A percentile compares a stretch with the other conserved stretches of the same genome.
Conservation (phyloP, 2,888 invertebrate species). For the Caenorhabditis wallacei region DNA sequence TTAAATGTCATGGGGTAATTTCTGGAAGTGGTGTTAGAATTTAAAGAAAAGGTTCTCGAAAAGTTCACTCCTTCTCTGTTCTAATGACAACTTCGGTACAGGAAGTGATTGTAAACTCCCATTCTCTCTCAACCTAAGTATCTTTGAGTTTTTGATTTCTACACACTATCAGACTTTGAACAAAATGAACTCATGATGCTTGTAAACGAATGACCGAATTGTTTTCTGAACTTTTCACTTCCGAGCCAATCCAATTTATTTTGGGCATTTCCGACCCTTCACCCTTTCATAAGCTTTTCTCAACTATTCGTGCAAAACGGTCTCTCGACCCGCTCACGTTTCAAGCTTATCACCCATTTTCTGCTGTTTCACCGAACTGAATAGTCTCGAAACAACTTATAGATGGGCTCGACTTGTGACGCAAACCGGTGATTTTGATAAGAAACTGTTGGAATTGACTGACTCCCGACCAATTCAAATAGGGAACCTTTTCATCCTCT, state of each 20-base stretch:
- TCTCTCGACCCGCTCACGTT: constrained; percentile 58
- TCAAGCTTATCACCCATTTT: constrained; percentile 39
- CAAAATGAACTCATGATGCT: no score
- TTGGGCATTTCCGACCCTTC: not conserved
- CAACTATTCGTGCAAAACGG: constrained; percentile 50
- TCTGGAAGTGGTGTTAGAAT: no score
- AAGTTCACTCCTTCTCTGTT: no score
- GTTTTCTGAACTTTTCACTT: no score
- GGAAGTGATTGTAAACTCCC: no score
- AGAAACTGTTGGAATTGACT: not conserved
- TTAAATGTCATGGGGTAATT: not conserved
- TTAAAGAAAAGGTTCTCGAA: no score
- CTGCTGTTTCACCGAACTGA: constrained; percentile 38
- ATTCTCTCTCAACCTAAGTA: no score
- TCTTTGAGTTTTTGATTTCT: no score
- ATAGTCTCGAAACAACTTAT: constrained; percentile 1
- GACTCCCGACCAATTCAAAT: not conserved
- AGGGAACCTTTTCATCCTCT: no score
- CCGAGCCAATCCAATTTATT: not conserved
- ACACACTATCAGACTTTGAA: no score
- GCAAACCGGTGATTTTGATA: constrained; percentile 31
- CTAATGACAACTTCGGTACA: no score
- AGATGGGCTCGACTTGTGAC: constrained; percentile 26
- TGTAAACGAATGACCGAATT: no score
- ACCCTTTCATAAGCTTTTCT: not conserved